Conservation (phyloP, 1,140 invertebrate genomes). For the Hylaeus volcanicus region DNA sequence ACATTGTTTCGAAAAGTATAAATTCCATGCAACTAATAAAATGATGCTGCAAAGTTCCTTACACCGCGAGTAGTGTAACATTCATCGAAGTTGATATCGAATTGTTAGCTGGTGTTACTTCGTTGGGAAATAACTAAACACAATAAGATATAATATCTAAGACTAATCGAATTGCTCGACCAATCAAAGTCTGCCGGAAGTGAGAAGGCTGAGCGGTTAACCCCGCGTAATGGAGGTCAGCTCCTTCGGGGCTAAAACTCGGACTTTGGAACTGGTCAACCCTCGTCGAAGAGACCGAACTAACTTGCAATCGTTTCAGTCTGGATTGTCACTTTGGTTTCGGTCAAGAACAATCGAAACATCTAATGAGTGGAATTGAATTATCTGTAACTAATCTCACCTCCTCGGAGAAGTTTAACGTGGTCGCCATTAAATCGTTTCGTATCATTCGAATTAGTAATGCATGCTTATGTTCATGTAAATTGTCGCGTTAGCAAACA, state of each 20-base stretch:
- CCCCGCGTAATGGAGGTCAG: slow-evolving; percentile 77
- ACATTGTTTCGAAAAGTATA: no score
- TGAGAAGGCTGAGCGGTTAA: slow-evolving; percentile 77
- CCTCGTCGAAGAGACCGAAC: slow-evolving; percentile 49
- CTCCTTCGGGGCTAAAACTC: slow-evolving; percentile 72
- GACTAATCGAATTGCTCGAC: slow-evolving; percentile 76
- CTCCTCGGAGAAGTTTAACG: not conserved
- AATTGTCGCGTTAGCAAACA: no score
- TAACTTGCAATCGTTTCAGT: slow-evolving; percentile 54
- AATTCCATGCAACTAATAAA: no score
- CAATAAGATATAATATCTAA: slow-evolving; percentile 53
- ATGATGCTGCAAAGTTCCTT: no score
- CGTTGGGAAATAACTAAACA: slow-evolving; percentile 43
- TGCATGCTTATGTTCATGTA: no score
- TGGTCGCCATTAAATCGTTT: no score
- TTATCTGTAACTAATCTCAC: not conserved
- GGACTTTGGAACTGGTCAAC: slow-evolving; percentile 66
- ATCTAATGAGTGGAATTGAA: slow-evolving; percentile 4
- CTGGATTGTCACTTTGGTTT: slow-evolving; percentile 63
- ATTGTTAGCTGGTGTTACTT: not conserved
- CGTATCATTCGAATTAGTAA: no score
- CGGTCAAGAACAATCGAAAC: slow-evolving; percentile 47
- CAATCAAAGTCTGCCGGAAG: slow-evolving; percentile 77
- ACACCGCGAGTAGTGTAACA: not conserved
- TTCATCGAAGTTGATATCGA: slow-evolving; percentile 4